These are phyloP conservation scores for Amphipoea oculea DNA, from an alignment of 2,888 invertebrate species.

Conservation along the genomic window DNA sequence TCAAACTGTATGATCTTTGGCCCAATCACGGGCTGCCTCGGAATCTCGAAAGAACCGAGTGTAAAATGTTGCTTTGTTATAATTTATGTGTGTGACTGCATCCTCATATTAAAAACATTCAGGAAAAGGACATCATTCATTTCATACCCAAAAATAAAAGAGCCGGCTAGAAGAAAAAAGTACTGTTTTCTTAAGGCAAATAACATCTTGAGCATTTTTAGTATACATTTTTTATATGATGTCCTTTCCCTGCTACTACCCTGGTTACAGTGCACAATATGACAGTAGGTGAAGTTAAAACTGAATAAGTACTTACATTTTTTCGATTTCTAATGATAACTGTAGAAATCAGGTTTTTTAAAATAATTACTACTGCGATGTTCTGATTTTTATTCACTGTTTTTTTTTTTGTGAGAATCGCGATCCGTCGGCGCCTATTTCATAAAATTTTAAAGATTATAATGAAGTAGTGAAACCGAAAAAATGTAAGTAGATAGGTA, in stretches of 20 bases:
- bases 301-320: neutral
- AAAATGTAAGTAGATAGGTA: neutral
- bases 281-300: conserved; percentile 27
- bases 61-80: conserved; percentile 57
- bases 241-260: conserved; percentile 35
- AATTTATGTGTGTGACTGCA: conserved; percentile 71
- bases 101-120: conserved; percentile 73
- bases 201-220: no score
- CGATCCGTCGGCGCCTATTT: neutral
- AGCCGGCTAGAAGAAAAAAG: no score
- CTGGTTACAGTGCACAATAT: neutral
- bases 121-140: conserved; percentile 46
- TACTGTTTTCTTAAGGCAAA: no score
- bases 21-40: conserved; percentile 37
- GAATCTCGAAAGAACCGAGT: conserved; percentile 20
- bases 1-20: conserved; percentile 56
- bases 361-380: neutral
- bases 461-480: neutral
- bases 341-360: neutral
- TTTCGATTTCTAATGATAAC: neutral
- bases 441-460: neutral
- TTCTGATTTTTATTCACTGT: neutral
- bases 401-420: neutral
- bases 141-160: no score
- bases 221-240: no score